phyloP scores from a whole-genome alignment of 2,113 vertebrate species.

The Gnathonemus longibarbis region DNA sequence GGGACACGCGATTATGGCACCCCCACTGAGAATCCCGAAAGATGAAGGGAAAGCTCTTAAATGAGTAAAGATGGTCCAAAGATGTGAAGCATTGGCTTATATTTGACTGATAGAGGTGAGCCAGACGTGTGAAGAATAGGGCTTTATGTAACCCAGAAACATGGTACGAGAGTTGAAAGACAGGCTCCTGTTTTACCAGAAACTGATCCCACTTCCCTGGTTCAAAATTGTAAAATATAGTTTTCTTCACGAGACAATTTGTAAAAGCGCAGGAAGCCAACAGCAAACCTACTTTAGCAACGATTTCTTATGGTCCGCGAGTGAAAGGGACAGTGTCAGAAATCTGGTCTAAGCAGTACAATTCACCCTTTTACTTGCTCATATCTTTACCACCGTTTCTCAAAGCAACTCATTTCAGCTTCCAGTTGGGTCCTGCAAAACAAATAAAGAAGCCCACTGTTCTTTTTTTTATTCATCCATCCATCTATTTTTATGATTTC shows the following conservation, averaged over 20 bases:
- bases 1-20: background rate
- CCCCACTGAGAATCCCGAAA: background rate
- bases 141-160: background rate
- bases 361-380: background rate
- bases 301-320: background rate
- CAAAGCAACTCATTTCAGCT: background rate
- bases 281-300: background rate
- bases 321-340: background rate
- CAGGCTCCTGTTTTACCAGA: background rate
- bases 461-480: too few species aligned
- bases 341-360: background rate
- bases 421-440: background rate
- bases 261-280: background rate
- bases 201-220: background rate
- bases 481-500: too few species aligned
- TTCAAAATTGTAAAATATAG: background rate
- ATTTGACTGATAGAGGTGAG: background rate
- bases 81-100: background rate
- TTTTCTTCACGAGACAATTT: background rate
- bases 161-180: background rate
- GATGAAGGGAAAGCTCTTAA: background rate
- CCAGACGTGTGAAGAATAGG: background rate
- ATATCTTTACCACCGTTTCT: background rate
- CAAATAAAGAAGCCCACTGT: background rate
- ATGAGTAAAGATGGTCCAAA: background rate